Conservation (phyloP, 2,797 vertebrate genomes). For the Microchirus variegatus region DNA sequence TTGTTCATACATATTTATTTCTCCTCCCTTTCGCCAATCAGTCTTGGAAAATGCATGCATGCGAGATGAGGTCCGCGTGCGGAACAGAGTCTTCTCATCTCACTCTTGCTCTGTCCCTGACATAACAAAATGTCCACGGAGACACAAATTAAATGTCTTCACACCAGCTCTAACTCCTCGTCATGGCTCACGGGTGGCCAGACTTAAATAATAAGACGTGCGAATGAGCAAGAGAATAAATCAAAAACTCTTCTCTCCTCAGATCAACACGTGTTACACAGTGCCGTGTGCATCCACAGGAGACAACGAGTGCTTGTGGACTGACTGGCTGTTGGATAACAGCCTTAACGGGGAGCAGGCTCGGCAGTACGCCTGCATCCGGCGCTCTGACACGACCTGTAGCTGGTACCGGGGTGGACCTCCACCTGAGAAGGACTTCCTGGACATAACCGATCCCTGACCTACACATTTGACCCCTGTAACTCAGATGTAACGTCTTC, state of each 20-base stretch:
- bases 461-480: constrained; percentile 34
- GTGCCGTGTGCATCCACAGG: constrained; percentile 83
- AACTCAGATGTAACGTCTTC: constrained; percentile 46
- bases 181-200: background rate
- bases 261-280: constrained; percentile 91
- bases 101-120: too few species aligned
- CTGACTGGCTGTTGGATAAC: constrained; percentile 89
- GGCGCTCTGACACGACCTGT: constrained; percentile 86
- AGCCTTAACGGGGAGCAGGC: constrained; percentile 88
- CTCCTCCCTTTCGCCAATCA: too few species aligned
- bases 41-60: too few species aligned
- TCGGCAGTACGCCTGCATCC: constrained; percentile 89
- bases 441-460: constrained; percentile 90
- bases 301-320: constrained; percentile 92
- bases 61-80: too few species aligned
- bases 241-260: constrained; percentile 36
- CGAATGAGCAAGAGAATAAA: constrained; percentile 6
- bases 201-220: background rate
- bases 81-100: too few species aligned
- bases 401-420: constrained; percentile 89
- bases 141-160: background rate
- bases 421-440: constrained; percentile 87
- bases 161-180: background rate
- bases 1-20: too few species aligned
- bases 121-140: background rate